Evolutionary conservation across 2,113 vertebrate species (phyloP).

Genomic region (Scomber japonicus): DNA sequence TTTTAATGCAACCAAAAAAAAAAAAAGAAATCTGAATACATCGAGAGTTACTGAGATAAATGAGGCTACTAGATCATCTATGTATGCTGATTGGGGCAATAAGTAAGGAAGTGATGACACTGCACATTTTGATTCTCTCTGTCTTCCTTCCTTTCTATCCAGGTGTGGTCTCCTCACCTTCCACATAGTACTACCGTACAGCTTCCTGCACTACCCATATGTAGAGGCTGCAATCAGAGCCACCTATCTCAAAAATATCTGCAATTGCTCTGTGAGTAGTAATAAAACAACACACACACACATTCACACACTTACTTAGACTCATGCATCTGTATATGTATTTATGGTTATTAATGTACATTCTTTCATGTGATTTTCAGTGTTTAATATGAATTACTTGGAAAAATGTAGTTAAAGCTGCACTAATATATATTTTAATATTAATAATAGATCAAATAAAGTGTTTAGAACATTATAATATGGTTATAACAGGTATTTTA

Average conservation of each 20-base stretch:
- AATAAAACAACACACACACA: constrained; percentile 33
- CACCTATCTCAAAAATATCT: constrained; percentile 85
- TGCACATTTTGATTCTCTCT: background rate
- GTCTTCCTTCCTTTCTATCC: constrained; percentile 13
- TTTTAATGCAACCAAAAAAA: no score
- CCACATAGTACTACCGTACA: constrained; percentile 90
- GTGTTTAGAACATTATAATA: background rate
- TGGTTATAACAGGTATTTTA: background rate
- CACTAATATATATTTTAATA: background rate
- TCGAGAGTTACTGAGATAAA: background rate
- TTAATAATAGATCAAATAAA: background rate
- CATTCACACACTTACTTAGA: background rate
- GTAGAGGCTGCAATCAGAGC: constrained; percentile 89
- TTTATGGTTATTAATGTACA: background rate
- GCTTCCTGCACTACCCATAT: constrained; percentile 87
- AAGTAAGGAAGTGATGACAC: background rate
- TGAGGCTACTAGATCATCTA: background rate
- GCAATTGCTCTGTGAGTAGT: constrained; percentile 87
- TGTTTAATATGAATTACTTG: background rate
- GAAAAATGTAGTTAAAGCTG: background rate
- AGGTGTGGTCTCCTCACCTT: constrained; percentile 91
- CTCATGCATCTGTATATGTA: no score
- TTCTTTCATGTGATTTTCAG: background rate
- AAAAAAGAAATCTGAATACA: no score
- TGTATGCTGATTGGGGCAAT: background rate